Evolutionary conservation across 2,113 vertebrate species (phyloP).

Genomic region (Cranoglanis bouderius): DNA sequence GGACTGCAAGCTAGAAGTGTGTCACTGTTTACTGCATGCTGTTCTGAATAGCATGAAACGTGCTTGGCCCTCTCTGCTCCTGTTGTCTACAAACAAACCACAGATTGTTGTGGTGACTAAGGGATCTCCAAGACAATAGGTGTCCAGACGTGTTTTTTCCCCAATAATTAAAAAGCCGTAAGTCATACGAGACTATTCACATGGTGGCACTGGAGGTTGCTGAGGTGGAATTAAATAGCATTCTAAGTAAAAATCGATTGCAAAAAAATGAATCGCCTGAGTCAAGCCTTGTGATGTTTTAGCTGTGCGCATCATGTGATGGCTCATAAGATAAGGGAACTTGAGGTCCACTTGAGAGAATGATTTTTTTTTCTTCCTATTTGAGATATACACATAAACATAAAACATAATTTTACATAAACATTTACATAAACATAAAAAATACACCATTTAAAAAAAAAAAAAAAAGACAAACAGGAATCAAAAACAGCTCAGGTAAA

Average conservation of each 20-base stretch:
- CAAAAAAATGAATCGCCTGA: conserved; percentile 19
- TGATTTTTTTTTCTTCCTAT: background rate
- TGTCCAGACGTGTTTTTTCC: conserved; percentile 52
- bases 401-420: too few relatives aligned
- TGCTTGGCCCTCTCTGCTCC: conserved; percentile 60
- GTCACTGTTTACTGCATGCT: conserved; percentile 68
- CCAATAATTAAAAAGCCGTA: conserved; percentile 12
- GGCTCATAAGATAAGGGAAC: background rate
- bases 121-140: conserved; percentile 58
- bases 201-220: background rate
- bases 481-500: background rate
- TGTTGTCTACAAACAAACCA: conserved; percentile 73
- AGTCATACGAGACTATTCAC: background rate
- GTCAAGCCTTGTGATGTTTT: background rate
- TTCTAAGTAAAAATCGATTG: background rate
- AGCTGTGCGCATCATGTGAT: conserved; percentile 20
- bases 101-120: conserved; percentile 63
- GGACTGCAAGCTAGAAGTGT: conserved; percentile 57
- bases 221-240: background rate
- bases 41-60: conserved; percentile 60
- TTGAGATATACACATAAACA: background rate
- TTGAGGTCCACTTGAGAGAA: conserved; percentile 21
- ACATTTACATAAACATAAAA: background rate
- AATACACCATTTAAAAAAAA: background rate
- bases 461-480: background rate